Evolutionary conservation across 2,113 vertebrate genomes (phyloP).

Genomic region (Litocranius walleri): DNA sequence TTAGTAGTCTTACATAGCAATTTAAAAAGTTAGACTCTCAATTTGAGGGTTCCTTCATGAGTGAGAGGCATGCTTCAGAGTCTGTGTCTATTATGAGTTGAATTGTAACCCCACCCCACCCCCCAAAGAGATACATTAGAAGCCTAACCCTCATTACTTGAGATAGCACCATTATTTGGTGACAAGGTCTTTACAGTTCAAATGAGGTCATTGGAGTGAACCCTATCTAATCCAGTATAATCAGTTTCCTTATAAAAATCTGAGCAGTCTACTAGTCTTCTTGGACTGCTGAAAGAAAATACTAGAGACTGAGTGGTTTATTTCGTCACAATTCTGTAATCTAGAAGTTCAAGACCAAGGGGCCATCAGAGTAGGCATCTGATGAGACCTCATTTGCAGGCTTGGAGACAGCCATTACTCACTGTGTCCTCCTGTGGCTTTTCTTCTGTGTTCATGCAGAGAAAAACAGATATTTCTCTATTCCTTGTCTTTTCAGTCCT

Average conservation of each 20-base stretch:
- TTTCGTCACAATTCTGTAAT: neutral
- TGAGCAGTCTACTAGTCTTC: neutral
- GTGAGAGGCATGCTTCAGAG: neutral
- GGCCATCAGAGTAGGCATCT: neutral
- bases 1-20: neutral
- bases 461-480: neutral
- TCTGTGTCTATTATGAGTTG: neutral
- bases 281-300: neutral
- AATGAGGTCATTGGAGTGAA: neutral
- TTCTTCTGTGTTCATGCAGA: neutral
- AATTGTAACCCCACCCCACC: fast-evolving
- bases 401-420: neutral
- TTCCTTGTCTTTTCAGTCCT: neutral
- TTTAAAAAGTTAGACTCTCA: neutral
- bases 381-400: neutral
- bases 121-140: neutral
- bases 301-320: neutral
- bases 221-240: neutral
- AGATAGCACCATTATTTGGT: neutral
- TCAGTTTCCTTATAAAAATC: neutral
- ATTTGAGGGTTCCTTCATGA: neutral
- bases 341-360: neutral
- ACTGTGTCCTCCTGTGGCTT: neutral
- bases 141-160: neutral
- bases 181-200: neutral